Conservation (phyloP, 2,888 invertebrate species). For the Spodoptera picta region DNA sequence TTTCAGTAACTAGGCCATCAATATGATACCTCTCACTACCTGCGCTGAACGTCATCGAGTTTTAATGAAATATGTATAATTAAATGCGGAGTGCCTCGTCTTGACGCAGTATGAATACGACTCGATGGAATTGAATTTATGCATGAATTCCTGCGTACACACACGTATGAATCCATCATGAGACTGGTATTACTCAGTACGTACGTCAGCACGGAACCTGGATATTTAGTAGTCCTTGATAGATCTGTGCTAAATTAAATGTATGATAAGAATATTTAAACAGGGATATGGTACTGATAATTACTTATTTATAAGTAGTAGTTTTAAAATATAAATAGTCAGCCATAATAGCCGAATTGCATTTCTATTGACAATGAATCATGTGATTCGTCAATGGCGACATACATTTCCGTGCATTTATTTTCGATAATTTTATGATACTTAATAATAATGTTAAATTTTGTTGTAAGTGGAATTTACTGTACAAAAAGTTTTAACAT, state of each 20-base stretch:
- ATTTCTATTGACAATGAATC: too few species aligned
- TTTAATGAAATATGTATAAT: slow-evolving; percentile 36
- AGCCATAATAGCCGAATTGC: too few species aligned
- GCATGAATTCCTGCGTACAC: slow-evolving; percentile 46
- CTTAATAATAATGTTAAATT: too few species aligned
- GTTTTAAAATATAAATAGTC: too few species aligned
- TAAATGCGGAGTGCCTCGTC: slow-evolving; percentile 19
- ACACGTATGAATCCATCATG: slow-evolving; percentile 25
- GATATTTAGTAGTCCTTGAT: slow-evolving; percentile 1
- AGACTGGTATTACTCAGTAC: slow-evolving; percentile 25
- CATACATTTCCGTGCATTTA: too few species aligned
- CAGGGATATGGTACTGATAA: too few species aligned
- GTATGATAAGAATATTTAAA: neutral
- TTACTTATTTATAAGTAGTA: too few species aligned
- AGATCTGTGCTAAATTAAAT: slow-evolving; percentile 29
- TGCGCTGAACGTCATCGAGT: slow-evolving; percentile 18
- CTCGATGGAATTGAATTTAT: slow-evolving; percentile 40
- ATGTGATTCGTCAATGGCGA: too few species aligned
- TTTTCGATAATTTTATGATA: too few species aligned
- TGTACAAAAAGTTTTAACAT: too few species aligned
- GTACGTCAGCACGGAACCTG: neutral
- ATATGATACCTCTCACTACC: slow-evolving; percentile 17
- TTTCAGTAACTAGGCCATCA: slow-evolving; percentile 14
- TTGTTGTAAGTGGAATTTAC: too few species aligned
- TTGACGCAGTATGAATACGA: slow-evolving; percentile 33